Conservation (phyloP, 2,797 vertebrate genomes). For the Oceanodroma leucorhoa region DNA sequence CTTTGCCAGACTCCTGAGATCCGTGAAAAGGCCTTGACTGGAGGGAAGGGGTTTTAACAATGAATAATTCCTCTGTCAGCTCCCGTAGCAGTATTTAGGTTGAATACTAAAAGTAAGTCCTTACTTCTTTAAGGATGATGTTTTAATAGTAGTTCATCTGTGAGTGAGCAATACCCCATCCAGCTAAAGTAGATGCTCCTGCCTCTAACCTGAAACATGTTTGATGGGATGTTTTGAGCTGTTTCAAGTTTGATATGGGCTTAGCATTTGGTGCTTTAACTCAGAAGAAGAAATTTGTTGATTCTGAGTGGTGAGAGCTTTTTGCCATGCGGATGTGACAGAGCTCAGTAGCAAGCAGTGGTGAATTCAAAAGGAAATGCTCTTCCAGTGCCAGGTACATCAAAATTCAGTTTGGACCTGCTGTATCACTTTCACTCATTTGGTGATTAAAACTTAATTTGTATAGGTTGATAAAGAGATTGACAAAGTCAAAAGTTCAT, state of each 20-base stretch:
- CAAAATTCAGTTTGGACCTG: neutral
- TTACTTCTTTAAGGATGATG: neutral
- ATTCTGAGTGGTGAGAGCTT: neutral
- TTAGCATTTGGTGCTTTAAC: neutral
- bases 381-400: neutral
- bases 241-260: neutral
- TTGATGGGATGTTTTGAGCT: neutral
- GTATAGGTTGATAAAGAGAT: neutral
- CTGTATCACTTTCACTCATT: neutral
- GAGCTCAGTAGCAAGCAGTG: neutral
- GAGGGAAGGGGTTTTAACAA: neutral
- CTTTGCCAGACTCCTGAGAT: neutral
- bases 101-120: neutral
- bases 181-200: neutral
- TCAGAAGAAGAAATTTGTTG: neutral
- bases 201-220: neutral
- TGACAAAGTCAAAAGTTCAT: neutral
- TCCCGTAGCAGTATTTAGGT: neutral
- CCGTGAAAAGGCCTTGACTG: neutral
- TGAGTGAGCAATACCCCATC: fast-evolving
- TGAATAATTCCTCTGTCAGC: neutral
- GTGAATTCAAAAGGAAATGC: neutral
- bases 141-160: neutral
- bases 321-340: neutral
- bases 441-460: neutral